Percentiles rank a stretch among this genome's conserved stretches.
These are phyloP conservation scores for Microctonus aethiopoides DNA, from an alignment of 2,888 invertebrate genomes.

Conservation along the genomic window DNA sequence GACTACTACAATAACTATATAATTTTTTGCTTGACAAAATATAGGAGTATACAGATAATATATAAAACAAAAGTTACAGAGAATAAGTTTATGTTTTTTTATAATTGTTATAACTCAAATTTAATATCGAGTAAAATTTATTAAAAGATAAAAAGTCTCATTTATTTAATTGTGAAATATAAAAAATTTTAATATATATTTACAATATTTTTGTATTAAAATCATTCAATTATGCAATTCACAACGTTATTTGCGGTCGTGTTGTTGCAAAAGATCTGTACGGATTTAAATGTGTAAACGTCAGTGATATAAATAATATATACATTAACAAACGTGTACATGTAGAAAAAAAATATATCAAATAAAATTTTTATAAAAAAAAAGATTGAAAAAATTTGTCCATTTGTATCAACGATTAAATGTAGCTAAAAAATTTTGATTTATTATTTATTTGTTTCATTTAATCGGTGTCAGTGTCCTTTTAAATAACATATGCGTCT, in stretches of 20 bases:
- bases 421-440: neutral
- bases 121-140: too few species aligned
- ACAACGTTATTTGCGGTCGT: neutral
- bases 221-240: neutral
- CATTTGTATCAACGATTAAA: neutral
- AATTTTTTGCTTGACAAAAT: neutral
- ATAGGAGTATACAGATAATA: neutral
- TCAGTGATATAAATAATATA: too few species aligned
- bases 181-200: too few species aligned
- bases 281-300: neutral
- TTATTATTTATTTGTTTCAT: neutral
- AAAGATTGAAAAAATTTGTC: neutral
- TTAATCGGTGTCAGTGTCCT: conserved; percentile 61
- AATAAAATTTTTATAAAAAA: neutral
- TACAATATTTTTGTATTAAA: neutral
- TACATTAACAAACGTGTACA: neutral
- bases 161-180: too few species aligned
- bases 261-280: neutral
- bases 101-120: too few species aligned
- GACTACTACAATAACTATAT: too few species aligned
- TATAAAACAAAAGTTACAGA: neutral
- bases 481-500: conserved; percentile 59
- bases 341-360: neutral
- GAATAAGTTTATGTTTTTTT: too few species aligned
- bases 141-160: too few species aligned